Base-by-base conservation (phyloP, 1,140 invertebrate species). In the Musca domestica region DNA sequence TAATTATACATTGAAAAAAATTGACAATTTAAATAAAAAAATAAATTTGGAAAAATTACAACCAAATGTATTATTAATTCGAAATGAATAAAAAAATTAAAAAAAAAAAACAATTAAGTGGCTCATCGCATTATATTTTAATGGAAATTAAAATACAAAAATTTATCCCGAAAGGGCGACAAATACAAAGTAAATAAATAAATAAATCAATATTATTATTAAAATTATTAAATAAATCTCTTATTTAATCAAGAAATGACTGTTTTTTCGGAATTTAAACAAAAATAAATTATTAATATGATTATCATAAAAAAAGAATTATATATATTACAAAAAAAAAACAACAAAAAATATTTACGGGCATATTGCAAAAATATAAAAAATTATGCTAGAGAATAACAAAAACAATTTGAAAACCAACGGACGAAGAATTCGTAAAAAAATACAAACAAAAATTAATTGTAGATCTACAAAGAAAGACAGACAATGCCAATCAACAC, bases 261-360 rank as follows among this genome's bases (percentile, higher is more conserved):
- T 61, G 56, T 61, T 61, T 61, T 58, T 61, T 61, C 27, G 56
- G 56, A 61, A 61, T 61, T 61, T 61, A 61, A 65, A 65, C 22
- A 17, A 5, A 47, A 48, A 22, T 49, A 25, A 65, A 65, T 49
- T 65, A 64, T 20, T 30, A 34, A 64, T 64, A 64, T 64, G 20
- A 34, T 46, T 34, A n/a, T n/a, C 17, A 34, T 34, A 19, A 66
- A 54, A 67, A 30, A 30, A 66, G 12, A 51, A 65, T 17, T 66
- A 66, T 66, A 54, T 22, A 66, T 54, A 25, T 23, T 49, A 27
- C 1, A 27, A 41, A 54, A 67, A 67, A 27, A 41, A 54, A 51
- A 67, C 14, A 41, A 27, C n/a, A 30, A 66, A 54, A 56, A 58
- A 41, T 30, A 67, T 52, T 27, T 25, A 51, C 23, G 34, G 34